Evolutionary conservation across 2,797 vertebrate species (phyloP).

Genomic region (Onychomys torridus): DNA sequence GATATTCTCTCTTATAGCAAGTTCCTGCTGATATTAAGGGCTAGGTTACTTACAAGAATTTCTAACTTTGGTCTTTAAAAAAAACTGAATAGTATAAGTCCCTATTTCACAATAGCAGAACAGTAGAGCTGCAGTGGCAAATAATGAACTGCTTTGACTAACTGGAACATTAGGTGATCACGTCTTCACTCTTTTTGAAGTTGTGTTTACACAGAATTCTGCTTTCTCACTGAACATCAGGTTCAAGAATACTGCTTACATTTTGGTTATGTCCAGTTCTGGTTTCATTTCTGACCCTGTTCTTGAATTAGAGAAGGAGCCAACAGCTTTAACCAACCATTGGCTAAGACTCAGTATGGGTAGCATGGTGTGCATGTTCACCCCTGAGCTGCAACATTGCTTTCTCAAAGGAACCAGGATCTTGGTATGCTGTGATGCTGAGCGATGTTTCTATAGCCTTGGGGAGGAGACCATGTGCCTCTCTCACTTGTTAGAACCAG

Average conservation of each 20-base stretch:
- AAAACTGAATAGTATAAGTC: conserved; percentile 38
- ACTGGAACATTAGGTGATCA: not conserved
- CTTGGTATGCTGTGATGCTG: not conserved
- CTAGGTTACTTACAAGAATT: not conserved
- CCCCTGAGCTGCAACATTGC: not conserved
- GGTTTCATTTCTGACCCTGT: not conserved
- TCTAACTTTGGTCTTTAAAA: not conserved
- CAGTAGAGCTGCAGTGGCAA: conserved; percentile 47
- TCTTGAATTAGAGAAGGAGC: not conserved
- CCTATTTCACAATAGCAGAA: conserved; percentile 51
- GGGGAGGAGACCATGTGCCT: not conserved
- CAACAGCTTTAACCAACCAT: not conserved
- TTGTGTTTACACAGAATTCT: not conserved
- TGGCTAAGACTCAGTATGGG: not conserved
- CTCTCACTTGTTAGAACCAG: not conserved
- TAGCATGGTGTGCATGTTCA: not conserved
- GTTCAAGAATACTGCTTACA: not conserved
- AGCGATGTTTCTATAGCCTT: not conserved
- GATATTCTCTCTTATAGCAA: not conserved
- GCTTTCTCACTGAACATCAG: not conserved
- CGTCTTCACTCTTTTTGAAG: not conserved
- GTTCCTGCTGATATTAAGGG: not conserved
- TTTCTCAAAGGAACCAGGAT: not conserved
- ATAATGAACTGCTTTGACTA: conserved; percentile 50
- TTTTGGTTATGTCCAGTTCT: not conserved